phyloP scores from a whole-genome alignment of 2,113 vertebrate genomes.

The Galbula dea region DNA sequence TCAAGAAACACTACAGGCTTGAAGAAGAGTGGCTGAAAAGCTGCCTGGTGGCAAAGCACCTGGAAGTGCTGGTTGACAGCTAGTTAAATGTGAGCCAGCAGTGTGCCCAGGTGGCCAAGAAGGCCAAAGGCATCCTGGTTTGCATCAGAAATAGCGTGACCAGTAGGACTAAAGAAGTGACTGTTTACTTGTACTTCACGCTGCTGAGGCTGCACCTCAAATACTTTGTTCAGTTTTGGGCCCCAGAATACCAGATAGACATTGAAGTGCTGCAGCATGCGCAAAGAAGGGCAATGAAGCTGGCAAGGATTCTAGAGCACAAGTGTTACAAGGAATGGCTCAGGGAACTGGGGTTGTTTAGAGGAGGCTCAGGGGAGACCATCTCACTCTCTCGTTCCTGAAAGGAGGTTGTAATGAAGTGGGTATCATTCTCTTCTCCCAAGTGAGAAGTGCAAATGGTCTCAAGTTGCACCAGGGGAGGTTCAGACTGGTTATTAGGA shows the following conservation, averaged over 20 bases:
- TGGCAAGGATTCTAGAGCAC: background rate
- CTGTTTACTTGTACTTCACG: background rate
- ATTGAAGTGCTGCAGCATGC: background rate
- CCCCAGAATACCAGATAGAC: too few species aligned
- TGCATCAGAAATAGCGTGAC: background rate
- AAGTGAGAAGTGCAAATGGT: background rate
- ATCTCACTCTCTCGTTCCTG: background rate
- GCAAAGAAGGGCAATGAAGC: background rate
- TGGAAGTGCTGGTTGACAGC: background rate
- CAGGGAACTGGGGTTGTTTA: background rate
- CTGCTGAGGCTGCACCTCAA: background rate
- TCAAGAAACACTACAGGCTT: background rate
- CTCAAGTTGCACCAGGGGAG: background rate
- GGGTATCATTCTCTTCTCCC: rapidly evolving
- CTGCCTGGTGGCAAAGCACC: background rate
- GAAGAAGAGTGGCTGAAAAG: background rate
- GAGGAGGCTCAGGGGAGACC: background rate
- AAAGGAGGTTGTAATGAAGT: background rate
- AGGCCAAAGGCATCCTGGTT: background rate
- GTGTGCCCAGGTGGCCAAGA: background rate
- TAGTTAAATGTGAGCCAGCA: background rate
- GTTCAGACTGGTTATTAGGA: background rate
- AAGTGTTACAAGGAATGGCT: background rate
- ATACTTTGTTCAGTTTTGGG: background rate
- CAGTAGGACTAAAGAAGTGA: background rate